Evolutionary conservation across 2,113 vertebrate species (phyloP).

Genomic region (Hippocampus zosterae): DNA sequence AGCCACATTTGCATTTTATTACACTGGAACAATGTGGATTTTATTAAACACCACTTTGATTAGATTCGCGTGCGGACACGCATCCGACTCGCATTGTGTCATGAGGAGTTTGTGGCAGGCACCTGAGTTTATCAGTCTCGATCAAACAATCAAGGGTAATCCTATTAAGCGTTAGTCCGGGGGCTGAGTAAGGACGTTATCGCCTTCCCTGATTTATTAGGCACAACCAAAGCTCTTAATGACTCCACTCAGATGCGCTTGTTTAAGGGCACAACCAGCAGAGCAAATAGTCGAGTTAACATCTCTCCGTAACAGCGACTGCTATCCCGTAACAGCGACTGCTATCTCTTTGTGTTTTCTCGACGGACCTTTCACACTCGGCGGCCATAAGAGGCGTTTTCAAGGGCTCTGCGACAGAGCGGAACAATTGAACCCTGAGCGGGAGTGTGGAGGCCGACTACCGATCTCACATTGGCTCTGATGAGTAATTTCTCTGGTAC

Average conservation of each 20-base stretch:
- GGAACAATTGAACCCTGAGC: too few species aligned
- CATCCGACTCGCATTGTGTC: constrained; percentile 54
- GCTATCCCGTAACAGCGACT: too few species aligned
- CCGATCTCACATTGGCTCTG: not conserved
- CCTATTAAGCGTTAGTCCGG: constrained; percentile 50
- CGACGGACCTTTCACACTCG: too few species aligned
- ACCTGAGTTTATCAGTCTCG: constrained; percentile 63
- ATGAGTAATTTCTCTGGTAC: not conserved
- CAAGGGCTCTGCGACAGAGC: too few species aligned
- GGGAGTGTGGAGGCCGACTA: too few species aligned
- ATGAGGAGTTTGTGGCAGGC: constrained; percentile 60
- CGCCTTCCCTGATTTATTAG: constrained; percentile 56
- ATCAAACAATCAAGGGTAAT: constrained; percentile 66
- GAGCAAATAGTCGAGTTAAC: too few species aligned
- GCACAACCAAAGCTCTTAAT: constrained; percentile 47
- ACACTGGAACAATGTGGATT: constrained; percentile 61
- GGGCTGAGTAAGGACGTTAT: constrained; percentile 12
- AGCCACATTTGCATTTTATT: constrained; percentile 67
- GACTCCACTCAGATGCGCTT: too few species aligned
- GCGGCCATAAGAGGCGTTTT: too few species aligned
- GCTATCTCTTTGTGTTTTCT: too few species aligned
- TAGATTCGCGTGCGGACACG: constrained; percentile 65
- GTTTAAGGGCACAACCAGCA: too few species aligned
- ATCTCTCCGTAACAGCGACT: too few species aligned
- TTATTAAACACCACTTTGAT: constrained; percentile 65